Base-by-base conservation (phyloP, 2,797 vertebrate genomes). In the Channallabes apus region DNA sequence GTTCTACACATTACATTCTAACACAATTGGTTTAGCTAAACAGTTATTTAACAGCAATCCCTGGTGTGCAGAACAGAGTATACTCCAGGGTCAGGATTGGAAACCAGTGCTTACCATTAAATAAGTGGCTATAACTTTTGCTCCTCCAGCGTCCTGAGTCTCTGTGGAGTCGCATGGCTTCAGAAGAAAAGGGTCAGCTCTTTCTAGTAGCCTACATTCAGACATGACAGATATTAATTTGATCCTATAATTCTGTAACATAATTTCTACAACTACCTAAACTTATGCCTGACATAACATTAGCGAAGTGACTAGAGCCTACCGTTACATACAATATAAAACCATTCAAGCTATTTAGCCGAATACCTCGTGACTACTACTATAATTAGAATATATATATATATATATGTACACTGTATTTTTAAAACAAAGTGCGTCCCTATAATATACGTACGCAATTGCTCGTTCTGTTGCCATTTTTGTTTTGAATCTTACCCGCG, bases 131-230 rank as follows among this genome's bases (percentile, higher is more conserved):
- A 90, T 92, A 59, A 86, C 61, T 64, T 92, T 88, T 8, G 90
- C 89, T 9, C 92, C 93, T n/a, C 85, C 89, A 8, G 73, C 84
- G 71, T 93, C 93, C 20, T 85, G 88, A 59, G 85, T 83, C 46
- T 94, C 93, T 0, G 79, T 67, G 67, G 91, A 88, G 15, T 80
- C 83, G 14, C 81, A 82, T 61, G 88, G 81, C 0, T 89, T 92
- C 87, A 93, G 54, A 3, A 85, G 84, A 35, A 38, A 79, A 3
- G 90, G 90, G 15, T 94, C 92, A 82, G 91, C 94, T 79, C 82
- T 89, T 90, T 91, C 91, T 86, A 94, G 82, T 17, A 94, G 78
- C 18, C 95, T 95, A 88, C 56, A 78, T 59, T 32, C 14, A 82
- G 7, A 81, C 6, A 71, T 29, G 6, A 41, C 18, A 58, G 6